These are phyloP conservation scores for Diphyllodes magnificus DNA, from an alignment of 2,113 vertebrate species.

Conservation along the genomic window DNA sequence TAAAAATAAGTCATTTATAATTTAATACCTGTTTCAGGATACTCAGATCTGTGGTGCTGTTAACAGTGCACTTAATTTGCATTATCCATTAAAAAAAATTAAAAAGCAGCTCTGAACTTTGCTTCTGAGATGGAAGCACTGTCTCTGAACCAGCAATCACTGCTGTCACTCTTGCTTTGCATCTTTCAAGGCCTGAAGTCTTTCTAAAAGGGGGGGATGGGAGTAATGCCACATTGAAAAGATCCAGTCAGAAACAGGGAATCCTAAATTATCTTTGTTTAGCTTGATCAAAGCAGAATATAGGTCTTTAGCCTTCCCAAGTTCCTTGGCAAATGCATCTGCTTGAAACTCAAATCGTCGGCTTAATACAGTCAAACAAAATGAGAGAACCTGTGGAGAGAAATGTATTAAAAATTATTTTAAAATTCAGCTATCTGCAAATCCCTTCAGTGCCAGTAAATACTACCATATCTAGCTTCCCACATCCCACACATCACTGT, in stretches of 20 bases:
- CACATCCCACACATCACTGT: background rate
- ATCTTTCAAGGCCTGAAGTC: slow-evolving; percentile 88
- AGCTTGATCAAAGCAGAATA: slow-evolving; percentile 97
- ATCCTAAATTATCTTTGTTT: slow-evolving; percentile 98
- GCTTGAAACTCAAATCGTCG: slow-evolving; percentile 98
- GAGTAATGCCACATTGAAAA: slow-evolving; percentile 99
- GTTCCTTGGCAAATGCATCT: slow-evolving; percentile 89
- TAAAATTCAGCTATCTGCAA: background rate
- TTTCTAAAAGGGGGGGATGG: slow-evolving; percentile 94
- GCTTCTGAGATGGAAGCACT: slow-evolving; percentile 46
- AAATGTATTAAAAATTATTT: background rate
- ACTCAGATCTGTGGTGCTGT: slow-evolving; percentile 4
- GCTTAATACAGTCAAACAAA: slow-evolving; percentile 93
- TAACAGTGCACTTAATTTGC: background rate
- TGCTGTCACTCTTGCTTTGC: slow-evolving; percentile 87
- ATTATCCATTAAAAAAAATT: slow-evolving; percentile 14
- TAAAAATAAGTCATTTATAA: background rate
- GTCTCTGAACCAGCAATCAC: background rate
- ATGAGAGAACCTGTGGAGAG: slow-evolving; percentile 85
- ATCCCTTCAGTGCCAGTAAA: background rate
- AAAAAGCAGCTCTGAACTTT: slow-evolving; percentile 46
- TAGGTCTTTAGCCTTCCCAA: slow-evolving; percentile 91
- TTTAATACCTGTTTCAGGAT: slow-evolving; percentile 23
- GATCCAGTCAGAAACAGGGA: slow-evolving; percentile 96
- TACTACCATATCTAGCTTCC: background rate